A percentile compares a stretch with the other conserved stretches of the same genome.
phyloP scores from a whole-genome alignment of 2,888 invertebrate species.

The Eledona agricola region DNA sequence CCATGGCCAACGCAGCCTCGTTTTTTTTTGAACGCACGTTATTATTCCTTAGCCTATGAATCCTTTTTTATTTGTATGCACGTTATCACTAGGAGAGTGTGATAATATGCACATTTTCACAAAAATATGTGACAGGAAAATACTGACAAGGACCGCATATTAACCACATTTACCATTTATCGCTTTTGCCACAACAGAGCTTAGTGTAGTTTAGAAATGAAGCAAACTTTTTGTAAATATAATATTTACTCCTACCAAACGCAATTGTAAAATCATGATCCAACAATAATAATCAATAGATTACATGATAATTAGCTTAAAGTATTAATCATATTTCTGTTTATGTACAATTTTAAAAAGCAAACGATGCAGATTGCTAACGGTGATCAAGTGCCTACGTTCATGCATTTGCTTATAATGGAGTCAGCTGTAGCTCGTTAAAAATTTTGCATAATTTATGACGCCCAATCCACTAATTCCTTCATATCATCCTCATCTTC shows the following conservation, averaged over 20 bases:
- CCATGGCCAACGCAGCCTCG: too few species aligned
- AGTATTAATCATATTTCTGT: constrained; percentile 13
- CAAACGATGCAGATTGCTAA: constrained; percentile 17
- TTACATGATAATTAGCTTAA: constrained; percentile 18
- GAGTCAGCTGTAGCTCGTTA: constrained; percentile 1
- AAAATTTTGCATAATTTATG: constrained; percentile 62
- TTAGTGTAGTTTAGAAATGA: constrained; percentile 4
- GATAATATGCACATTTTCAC: too few species aligned
- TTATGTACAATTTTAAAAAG: constrained; percentile 33
- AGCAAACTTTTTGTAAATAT: constrained; percentile 23
- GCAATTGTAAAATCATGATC: constrained; percentile 23
- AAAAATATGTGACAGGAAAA: neutral
- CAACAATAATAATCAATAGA: constrained; percentile 27
- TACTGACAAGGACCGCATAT: too few species aligned
- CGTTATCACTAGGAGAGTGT: too few species aligned
- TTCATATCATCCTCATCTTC: constrained; percentile 80
- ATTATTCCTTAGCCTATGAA: too few species aligned
- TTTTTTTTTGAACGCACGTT: too few species aligned
- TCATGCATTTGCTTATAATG: constrained; percentile 22
- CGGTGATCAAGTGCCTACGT: constrained; percentile 6
- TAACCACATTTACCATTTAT: constrained; percentile 6
- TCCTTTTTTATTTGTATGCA: too few species aligned
- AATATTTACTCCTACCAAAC: constrained; percentile 30
- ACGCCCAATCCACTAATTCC: constrained; percentile 79
- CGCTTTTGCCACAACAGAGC: neutral